Evolutionary conservation across 2,888 invertebrate species (phyloP).

Genomic region (Petrophora chlorosata): DNA sequence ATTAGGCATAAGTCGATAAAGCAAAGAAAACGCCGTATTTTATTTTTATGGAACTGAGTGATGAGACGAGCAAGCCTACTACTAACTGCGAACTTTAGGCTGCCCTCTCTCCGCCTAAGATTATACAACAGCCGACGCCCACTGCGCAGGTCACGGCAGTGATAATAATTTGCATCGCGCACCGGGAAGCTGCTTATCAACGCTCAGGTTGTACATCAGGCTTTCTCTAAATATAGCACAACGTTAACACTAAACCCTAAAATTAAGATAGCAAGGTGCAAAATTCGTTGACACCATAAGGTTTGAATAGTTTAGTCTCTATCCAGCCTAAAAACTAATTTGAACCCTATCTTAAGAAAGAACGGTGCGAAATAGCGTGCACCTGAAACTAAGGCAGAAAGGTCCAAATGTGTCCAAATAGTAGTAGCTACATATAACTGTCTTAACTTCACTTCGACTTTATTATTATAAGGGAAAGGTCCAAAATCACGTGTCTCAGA

Average conservation of each 20-base stretch:
- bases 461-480: slow-evolving; percentile 1
- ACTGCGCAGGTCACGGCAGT: slow-evolving; percentile 59
- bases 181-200: slow-evolving; percentile 74
- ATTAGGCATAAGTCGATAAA: too few species aligned
- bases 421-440: background rate
- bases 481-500: background rate
- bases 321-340: too few species aligned
- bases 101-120: slow-evolving; percentile 9
- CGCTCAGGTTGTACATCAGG: slow-evolving; percentile 63
- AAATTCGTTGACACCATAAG: slow-evolving; percentile 1
- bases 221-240: slow-evolving; percentile 57
- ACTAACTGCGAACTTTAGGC: background rate
- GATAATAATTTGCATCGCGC: slow-evolving; percentile 73
- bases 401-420: slow-evolving; percentile 4
- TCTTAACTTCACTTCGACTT: background rate
- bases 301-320: too few species aligned
- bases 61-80: background rate
- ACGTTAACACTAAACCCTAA: slow-evolving; percentile 7
- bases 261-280: background rate
- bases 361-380: too few species aligned
- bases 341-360: too few species aligned
- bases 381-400: slow-evolving; percentile 4
- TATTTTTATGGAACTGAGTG: too few species aligned
- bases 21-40: too few species aligned
- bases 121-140: slow-evolving; percentile 52